Evolutionary conservation across 2,797 vertebrate species (phyloP).

Genomic region (Anolis apletophallus): DNA sequence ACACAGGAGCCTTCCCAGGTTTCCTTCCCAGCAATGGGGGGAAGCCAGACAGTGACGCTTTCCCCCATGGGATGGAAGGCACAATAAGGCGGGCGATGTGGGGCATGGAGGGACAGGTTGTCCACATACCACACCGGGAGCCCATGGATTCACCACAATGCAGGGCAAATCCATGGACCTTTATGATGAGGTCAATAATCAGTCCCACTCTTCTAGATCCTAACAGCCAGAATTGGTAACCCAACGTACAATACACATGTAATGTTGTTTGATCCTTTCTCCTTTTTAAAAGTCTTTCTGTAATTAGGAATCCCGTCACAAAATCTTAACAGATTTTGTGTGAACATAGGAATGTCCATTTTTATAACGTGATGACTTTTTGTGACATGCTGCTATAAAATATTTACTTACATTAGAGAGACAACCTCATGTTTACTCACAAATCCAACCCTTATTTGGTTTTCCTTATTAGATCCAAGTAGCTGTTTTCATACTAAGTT

Average conservation of each 20-base stretch:
- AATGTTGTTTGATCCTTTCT: background rate
- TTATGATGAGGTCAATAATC: too few relatives aligned
- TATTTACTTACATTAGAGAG: background rate
- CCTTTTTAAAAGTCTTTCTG: background rate
- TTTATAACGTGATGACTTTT: background rate
- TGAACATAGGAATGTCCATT: background rate
- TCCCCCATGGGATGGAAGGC: too few relatives aligned
- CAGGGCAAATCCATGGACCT: too few relatives aligned
- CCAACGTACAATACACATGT: background rate
- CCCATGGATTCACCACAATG: too few relatives aligned
- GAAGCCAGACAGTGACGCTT: too few relatives aligned
- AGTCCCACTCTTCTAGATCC: too few relatives aligned
- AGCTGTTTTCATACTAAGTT: background rate
- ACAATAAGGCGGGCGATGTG: too few relatives aligned
- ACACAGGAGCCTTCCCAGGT: too few relatives aligned
- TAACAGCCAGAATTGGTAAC: too few relatives aligned
- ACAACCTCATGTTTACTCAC: background rate
- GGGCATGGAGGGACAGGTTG: too few relatives aligned
- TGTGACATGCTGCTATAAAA: background rate
- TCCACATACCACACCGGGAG: too few relatives aligned
- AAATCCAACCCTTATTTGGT: background rate
- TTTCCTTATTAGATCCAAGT: background rate
- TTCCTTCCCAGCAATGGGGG: too few relatives aligned
- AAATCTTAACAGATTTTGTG: background rate
- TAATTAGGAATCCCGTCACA: background rate